Percentiles rank a stretch among this genome's conserved stretches.
phyloP scores from a whole-genome alignment of 1,140 invertebrate genomes.

The Orchestia grillus region DNA sequence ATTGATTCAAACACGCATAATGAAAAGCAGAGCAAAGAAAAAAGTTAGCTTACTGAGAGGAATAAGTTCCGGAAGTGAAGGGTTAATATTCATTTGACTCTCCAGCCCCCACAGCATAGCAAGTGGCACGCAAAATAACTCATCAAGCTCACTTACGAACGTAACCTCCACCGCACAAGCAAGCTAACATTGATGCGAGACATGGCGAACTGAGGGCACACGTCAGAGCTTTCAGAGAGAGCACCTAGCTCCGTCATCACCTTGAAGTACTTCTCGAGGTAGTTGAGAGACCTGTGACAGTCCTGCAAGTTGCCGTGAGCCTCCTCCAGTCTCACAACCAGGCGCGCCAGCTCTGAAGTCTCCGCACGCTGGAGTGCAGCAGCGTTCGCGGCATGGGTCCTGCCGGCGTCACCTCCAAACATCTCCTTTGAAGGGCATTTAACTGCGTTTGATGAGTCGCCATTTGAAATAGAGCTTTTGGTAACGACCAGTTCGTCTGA shows the following conservation, averaged over 20 bases:
- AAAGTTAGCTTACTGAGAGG: too few relatives aligned
- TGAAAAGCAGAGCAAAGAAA: too few relatives aligned
- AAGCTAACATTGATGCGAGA: background rate
- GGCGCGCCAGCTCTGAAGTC: slow-evolving; percentile 2
- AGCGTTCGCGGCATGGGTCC: background rate
- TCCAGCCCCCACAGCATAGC: too few relatives aligned
- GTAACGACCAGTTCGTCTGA: background rate
- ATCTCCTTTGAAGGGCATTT: background rate
- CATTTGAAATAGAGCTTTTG: background rate
- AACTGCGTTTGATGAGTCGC: background rate
- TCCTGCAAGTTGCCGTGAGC: slow-evolving; percentile 58
- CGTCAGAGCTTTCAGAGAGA: background rate
- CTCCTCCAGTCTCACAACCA: slow-evolving; percentile 55
- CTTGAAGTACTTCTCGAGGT: slow-evolving; percentile 64
- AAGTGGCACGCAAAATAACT: too few relatives aligned
- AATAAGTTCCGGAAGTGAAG: too few relatives aligned
- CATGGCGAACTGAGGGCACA: background rate
- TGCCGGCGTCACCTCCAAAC: background rate
- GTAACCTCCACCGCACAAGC: background rate
- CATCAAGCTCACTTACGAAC: too few relatives aligned
- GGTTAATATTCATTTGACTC: too few relatives aligned
- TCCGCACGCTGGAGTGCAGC: background rate
- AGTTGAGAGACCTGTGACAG: slow-evolving; percentile 60
- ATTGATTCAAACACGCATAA: too few relatives aligned
- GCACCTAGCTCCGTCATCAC: background rate